Conservation (phyloP, 1,140 invertebrate species). For the Hyphantria cunea region DNA sequence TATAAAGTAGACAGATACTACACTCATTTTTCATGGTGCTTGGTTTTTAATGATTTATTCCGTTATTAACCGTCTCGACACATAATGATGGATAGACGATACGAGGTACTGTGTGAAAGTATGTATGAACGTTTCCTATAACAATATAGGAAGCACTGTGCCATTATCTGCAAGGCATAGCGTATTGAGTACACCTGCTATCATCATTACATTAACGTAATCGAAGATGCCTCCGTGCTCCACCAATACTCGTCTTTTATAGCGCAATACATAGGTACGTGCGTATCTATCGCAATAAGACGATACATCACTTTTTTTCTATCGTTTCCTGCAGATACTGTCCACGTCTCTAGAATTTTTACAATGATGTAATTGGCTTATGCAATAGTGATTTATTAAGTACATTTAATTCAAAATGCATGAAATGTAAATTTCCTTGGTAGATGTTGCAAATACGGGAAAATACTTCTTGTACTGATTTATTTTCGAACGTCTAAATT, state of each 20-base stretch:
- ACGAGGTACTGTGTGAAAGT: conserved; percentile 37
- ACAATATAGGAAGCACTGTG: conserved; percentile 33
- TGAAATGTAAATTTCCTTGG: no score
- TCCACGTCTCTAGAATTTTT: no score
- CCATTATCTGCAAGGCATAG: conserved; percentile 37
- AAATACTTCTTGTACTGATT: no score
- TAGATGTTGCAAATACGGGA: no score
- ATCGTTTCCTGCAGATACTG: no score
- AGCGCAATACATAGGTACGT: conserved; percentile 31
- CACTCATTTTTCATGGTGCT: conserved; percentile 9
- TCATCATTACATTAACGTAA: conserved; percentile 49
- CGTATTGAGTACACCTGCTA: conserved; percentile 25
- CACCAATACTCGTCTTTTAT: not conserved
- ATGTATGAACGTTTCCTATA: conserved; percentile 38
- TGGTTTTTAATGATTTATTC: conserved; percentile 1
- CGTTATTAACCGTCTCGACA: conserved; percentile 1
- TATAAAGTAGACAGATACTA: not conserved
- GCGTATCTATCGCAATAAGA: conserved; percentile 14
- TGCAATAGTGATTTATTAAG: no score
- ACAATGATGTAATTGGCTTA: no score
- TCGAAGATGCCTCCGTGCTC: conserved; percentile 34
- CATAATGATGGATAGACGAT: conserved; percentile 30
- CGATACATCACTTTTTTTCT: no score
- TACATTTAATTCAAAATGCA: no score
- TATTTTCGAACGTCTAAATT: no score